Base-by-base conservation (phyloP, 2,113 vertebrate species). In the Alaudala cheleensis region DNA sequence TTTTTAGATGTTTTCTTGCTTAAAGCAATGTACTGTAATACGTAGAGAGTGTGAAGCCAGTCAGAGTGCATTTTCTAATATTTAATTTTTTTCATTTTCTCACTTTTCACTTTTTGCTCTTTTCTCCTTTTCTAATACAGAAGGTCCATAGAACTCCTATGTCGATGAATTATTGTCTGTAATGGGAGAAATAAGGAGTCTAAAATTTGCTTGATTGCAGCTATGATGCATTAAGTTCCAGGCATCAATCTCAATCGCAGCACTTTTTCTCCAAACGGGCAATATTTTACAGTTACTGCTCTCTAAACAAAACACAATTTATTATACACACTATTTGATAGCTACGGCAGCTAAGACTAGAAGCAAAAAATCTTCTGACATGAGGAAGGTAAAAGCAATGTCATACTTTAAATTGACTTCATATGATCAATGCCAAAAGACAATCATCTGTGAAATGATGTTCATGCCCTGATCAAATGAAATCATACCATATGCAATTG, bases 291-390 rank as follows among this genome's bases (percentile, higher is more conserved):
- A 91, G 50, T 71, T 96, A 96, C 13, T 1, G 0, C 62, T 82
- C 74, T 79, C 90, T 82, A 94, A 96, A 93, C 71, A 95, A 95
- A 91, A 71, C 67, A 82, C 71, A 88, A 94, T 95, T 94, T 94
- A 95, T 96, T 95, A 95, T 54, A 62, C 28, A 80, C 62, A 86
- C 47, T 71, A 74, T 80, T 88, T 88, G 76, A 93, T 56, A 95
- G 70, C 74, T 73, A 58, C 0, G 2, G 64, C 76, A 93, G 64
- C 60, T 70, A 64, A 67, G 56, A 64, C 44, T 49, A 66, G 71
- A 86, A 73, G 79, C 7, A 90, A 91, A 73, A 86, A 73, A 44
- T 54, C 71, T 90, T 80, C 71, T 62, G 70, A 44, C 29, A 31
- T 58, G 60, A 93, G 24, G 64, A 90, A 93, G 87, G 81, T 78